Percentiles rank a stretch among this genome's conserved stretches.
phyloP scores from a whole-genome alignment of 2,797 vertebrate genomes.

The Neomorphus geoffroyi region DNA sequence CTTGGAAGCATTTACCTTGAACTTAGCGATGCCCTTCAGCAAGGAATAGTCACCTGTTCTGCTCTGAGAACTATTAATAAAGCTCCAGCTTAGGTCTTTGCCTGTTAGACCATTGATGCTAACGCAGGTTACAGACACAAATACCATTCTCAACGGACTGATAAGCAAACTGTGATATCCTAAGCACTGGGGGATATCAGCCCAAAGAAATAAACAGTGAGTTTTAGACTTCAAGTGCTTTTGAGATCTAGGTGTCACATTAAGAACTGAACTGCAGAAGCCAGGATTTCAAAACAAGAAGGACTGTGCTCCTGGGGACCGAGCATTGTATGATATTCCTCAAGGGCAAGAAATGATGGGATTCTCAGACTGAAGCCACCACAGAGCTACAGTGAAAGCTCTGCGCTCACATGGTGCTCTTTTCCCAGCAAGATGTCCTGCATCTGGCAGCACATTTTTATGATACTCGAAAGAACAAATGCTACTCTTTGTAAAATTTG shows the following conservation, averaged over 20 bases:
- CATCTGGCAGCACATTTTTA: neutral
- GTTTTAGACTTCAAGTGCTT: neutral
- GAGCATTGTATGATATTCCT: neutral
- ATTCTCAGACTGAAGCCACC: neutral
- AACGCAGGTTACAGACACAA: neutral
- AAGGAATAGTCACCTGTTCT: neutral
- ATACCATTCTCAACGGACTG: neutral
- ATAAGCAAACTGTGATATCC: neutral
- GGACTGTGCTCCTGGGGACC: neutral
- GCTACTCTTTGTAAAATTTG: neutral
- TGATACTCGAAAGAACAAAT: neutral
- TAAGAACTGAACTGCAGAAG: neutral
- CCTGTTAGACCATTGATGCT: neutral
- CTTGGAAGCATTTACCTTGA: neutral
- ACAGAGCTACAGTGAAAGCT: neutral
- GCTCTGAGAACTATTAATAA: neutral
- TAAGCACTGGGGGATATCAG: neutral
- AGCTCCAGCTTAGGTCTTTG: neutral
- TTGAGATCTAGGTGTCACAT: neutral
- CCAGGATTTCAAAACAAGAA: neutral
- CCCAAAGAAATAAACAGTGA: neutral
- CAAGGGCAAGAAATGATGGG: neutral
- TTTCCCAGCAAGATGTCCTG: neutral
- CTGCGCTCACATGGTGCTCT: neutral
- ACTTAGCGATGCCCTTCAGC: neutral